These are phyloP conservation scores for Physella acuta DNA, from an alignment of 1,140 invertebrate genomes.

Conservation along the genomic window DNA sequence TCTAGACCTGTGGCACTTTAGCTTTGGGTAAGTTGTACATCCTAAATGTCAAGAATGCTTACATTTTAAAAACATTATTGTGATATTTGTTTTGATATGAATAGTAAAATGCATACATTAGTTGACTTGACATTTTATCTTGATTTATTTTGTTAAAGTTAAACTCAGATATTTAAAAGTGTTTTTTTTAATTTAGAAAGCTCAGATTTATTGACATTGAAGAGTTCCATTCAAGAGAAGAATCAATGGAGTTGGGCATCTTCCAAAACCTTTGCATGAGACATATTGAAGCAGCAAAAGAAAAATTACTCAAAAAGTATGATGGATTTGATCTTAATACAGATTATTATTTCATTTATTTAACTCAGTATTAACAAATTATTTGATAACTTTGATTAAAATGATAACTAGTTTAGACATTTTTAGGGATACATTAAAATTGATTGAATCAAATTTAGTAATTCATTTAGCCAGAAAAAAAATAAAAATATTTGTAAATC, in stretches of 20 bases:
- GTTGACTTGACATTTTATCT: too few relatives aligned
- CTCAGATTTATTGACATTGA: constrained; percentile 65
- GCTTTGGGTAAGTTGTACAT: constrained; percentile 69
- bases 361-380: too few relatives aligned
- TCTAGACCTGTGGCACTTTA: constrained; percentile 78
- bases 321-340: too few relatives aligned
- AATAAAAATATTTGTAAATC: background rate
- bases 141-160: too few relatives aligned
- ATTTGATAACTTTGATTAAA: too few relatives aligned
- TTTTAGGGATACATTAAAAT: background rate
- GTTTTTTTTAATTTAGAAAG: constrained; percentile 54
- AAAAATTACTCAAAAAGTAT: constrained; percentile 63
- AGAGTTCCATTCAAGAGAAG: constrained; percentile 59
- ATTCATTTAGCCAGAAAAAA: background rate
- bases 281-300: constrained; percentile 64
- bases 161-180: background rate
- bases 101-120: background rate
- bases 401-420: background rate
- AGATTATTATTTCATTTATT: too few relatives aligned
- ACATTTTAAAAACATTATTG: background rate
- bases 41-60: too few relatives aligned
- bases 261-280: constrained; percentile 64
- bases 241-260: constrained; percentile 64
- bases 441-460: background rate
- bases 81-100: background rate